phyloP scores from a whole-genome alignment of 2,797 vertebrate genomes.

The Meriones psammophilus region DNA sequence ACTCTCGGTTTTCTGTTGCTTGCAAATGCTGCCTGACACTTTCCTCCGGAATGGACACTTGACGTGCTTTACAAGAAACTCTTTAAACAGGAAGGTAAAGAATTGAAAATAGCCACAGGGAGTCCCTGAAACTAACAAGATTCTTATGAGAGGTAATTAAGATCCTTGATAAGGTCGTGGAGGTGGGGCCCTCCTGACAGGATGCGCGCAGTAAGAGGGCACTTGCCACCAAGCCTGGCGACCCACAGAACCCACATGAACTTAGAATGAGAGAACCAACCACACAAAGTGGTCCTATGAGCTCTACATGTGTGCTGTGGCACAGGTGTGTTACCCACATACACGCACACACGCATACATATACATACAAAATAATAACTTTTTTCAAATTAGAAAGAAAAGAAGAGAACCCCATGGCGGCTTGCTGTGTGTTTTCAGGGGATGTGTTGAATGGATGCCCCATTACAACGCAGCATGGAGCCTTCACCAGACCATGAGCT shows the following conservation, averaged over 20 bases:
- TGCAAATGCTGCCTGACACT: neutral
- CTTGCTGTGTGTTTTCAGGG: neutral
- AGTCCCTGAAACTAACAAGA: neutral
- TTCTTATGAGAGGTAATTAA: neutral
- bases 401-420: neutral
- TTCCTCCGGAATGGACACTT: neutral
- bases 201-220: neutral
- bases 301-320: neutral
- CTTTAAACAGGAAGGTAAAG: neutral
- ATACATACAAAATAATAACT: neutral
- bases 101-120: neutral
- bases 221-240: neutral
- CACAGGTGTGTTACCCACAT: neutral
- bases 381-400: neutral
- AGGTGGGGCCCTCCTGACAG: too few relatives aligned
- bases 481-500: neutral
- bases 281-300: neutral
- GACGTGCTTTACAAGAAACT: neutral
- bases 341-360: neutral
- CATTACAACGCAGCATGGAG: fast-evolving
- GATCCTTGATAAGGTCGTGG: neutral
- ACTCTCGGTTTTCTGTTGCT: neutral
- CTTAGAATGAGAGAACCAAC: neutral
- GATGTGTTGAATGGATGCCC: neutral
- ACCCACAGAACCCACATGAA: neutral